A percentile compares a stretch with the other conserved stretches of the same genome.
Conservation (phyloP, 2,888 invertebrate species). For the Sesia apiformis region DNA sequence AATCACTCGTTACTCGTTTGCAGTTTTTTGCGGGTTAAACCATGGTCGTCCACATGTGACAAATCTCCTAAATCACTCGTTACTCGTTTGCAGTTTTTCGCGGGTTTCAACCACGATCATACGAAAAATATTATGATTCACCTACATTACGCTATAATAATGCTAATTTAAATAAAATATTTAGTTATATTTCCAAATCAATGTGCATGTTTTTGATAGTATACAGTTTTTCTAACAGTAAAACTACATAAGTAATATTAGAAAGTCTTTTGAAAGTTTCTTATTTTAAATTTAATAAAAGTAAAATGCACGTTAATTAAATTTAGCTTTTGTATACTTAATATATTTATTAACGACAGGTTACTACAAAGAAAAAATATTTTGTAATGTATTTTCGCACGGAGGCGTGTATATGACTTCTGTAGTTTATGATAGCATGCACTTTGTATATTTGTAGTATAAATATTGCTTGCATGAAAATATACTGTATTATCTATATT, state of each 20-base stretch:
- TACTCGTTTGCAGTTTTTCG: too few species aligned
- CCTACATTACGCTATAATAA: neutral
- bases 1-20: too few species aligned
- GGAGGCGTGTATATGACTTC: neutral
- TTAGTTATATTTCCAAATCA: neutral
- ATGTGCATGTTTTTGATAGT: conserved; percentile 4
- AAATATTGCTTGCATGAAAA: conserved; percentile 64
- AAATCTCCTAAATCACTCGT: too few species aligned
- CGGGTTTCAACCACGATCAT: neutral
- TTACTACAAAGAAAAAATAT: neutral
- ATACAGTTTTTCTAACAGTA: neutral
- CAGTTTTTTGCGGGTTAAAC: too few species aligned
- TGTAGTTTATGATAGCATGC: conserved; percentile 42
- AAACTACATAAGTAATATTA: neutral
- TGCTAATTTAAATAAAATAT: neutral
- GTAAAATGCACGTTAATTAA: conserved; percentile 28
- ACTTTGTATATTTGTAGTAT: conserved; percentile 48
- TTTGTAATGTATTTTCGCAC: neutral
- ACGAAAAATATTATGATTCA: neutral
- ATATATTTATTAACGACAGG: conserved; percentile 1
- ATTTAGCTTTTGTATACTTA: conserved; percentile 24
- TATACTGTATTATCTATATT: conserved; percentile 35
- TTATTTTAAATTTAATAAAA: conserved; percentile 21
- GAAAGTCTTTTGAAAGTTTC: conserved; percentile 14
- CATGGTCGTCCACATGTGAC: too few species aligned